A percentile compares a stretch with the other conserved stretches of the same genome.
Evolutionary conservation across 2,888 invertebrate species (phyloP).

Genomic region (Entomobrya proxima): DNA sequence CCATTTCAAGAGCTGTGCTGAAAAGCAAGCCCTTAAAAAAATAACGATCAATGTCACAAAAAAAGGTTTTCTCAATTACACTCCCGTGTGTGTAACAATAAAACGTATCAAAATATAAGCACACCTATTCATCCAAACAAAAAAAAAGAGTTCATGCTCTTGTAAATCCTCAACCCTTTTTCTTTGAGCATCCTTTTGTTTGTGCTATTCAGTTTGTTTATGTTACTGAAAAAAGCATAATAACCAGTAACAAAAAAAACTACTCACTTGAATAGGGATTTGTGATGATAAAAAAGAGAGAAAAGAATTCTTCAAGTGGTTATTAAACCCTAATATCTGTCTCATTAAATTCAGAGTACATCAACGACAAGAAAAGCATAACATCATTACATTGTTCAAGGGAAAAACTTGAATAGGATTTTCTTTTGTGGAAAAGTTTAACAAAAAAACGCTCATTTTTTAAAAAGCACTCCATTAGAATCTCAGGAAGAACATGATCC

Average conservation of each 20-base stretch:
- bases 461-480: neutral
- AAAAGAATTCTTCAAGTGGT: slow-evolving; percentile 29
- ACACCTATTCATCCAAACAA: neutral
- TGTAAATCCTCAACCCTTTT: neutral
- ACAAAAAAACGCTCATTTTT: neutral
- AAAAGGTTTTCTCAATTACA: neutral
- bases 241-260: neutral
- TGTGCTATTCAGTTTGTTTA: neutral
- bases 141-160: neutral
- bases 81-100: neutral
- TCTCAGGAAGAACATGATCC: slow-evolving; percentile 19
- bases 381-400: neutral
- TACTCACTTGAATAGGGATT: neutral
- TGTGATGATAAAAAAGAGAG: neutral
- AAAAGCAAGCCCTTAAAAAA: neutral
- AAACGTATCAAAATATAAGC: slow-evolving; percentile 36
- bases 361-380: neutral
- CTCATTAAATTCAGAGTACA: slow-evolving; percentile 38
- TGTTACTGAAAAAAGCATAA: neutral
- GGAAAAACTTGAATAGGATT: no score
- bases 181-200: neutral
- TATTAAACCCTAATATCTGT: slow-evolving; percentile 48
- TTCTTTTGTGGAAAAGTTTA: neutral
- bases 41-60: slow-evolving; percentile 18
- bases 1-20: neutral